Conservation (phyloP, 1,140 invertebrate species). For the Myzus persicae region DNA sequence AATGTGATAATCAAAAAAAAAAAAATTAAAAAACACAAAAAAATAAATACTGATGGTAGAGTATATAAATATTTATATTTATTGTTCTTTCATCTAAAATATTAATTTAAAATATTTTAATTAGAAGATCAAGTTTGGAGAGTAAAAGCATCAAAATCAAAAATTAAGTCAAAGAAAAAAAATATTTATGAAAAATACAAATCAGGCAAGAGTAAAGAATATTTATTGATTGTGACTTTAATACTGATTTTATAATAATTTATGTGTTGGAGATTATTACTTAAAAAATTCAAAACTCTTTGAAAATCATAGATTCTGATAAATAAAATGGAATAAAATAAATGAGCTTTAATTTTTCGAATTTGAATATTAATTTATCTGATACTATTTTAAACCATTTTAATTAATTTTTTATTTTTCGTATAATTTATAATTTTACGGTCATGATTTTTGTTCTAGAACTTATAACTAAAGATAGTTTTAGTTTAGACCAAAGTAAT, state of each 20-base stretch:
- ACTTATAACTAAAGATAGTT: background rate
- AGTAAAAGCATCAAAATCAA: background rate
- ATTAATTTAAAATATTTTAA: background rate
- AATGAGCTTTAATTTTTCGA: too few species aligned
- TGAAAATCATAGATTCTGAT: background rate
- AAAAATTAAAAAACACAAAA: background rate
- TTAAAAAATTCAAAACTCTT: background rate
- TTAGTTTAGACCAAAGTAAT: too few species aligned
- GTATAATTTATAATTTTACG: background rate
- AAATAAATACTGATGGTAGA: slow-evolving; percentile 7
- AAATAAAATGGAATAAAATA: too few species aligned
- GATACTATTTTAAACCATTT: too few species aligned
- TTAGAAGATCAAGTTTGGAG: background rate
- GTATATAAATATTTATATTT: background rate
- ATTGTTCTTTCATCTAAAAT: background rate
- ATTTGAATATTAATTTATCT: too few species aligned
- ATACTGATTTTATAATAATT: background rate
- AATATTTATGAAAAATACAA: background rate
- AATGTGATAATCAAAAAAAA: background rate
- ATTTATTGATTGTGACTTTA: background rate
- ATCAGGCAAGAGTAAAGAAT: background rate
- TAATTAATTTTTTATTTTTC: too few species aligned
- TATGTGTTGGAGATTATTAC: background rate
- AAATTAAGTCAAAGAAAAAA: background rate
- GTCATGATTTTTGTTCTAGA: background rate